Percentiles rank a stretch among this genome's conserved stretches.
phyloP scores from a whole-genome alignment of 2,888 invertebrate genomes.

The Myopa tessellatipennis region DNA sequence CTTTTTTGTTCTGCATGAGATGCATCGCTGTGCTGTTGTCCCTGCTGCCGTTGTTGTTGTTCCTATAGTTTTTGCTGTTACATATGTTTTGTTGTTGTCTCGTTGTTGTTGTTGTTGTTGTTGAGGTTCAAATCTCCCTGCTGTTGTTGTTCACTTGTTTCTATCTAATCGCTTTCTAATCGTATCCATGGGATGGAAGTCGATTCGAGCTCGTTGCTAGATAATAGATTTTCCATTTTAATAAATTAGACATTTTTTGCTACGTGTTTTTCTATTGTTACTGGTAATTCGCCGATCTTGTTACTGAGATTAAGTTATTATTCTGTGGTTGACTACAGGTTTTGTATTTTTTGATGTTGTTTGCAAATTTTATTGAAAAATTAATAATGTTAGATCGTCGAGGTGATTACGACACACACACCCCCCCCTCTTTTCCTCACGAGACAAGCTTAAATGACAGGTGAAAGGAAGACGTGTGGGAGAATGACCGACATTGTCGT shows the following conservation, averaged over 20 bases:
- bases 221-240: slow-evolving; percentile 36
- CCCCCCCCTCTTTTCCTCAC: neutral
- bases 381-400: slow-evolving; percentile 12
- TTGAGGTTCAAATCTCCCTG: neutral
- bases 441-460: slow-evolving; percentile 5
- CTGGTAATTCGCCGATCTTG: slow-evolving; percentile 5
- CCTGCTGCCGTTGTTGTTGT: slow-evolving; percentile 26
- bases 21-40: neutral
- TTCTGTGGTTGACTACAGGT: neutral
- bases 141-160: slow-evolving; percentile 24
- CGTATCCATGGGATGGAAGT: slow-evolving; percentile 15
- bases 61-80: slow-evolving; percentile 8
- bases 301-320: slow-evolving; percentile 14
- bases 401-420: neutral
- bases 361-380: slow-evolving; percentile 13
- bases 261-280: slow-evolving; percentile 21
- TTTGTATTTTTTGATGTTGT: neutral
- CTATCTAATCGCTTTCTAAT: slow-evolving; percentile 41
- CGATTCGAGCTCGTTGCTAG: slow-evolving; percentile 12
- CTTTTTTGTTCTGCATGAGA: neutral
- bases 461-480: slow-evolving; percentile 16
- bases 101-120: slow-evolving; percentile 27
- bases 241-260: slow-evolving; percentile 34
- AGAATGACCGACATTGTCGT: neutral
- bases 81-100: slow-evolving; percentile 20